phyloP scores from a whole-genome alignment of 2,888 invertebrate genomes.

The Aspidapion aeneum region DNA sequence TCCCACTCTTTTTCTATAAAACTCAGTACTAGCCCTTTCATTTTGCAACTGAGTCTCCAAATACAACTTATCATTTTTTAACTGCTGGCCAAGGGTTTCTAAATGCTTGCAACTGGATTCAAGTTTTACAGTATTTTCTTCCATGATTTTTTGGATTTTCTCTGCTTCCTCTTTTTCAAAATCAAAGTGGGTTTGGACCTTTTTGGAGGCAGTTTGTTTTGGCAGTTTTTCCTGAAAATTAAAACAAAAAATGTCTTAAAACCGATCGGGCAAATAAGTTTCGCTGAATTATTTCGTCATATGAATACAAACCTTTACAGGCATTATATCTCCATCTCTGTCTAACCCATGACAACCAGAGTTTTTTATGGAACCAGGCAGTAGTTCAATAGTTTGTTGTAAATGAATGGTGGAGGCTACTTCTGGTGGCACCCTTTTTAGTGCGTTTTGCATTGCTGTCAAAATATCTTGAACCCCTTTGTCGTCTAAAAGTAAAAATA shows the following conservation, averaged over 20 bases:
- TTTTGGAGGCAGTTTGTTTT: conserved; percentile 5
- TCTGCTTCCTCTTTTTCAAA: conserved; percentile 36
- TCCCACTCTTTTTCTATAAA: conserved; percentile 37
- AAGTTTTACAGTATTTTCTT: conserved; percentile 42
- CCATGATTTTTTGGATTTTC: conserved; percentile 41
- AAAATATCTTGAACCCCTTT: conserved; percentile 41
- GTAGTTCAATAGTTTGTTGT: conserved; percentile 30
- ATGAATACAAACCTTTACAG: conserved; percentile 19
- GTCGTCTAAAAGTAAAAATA: conserved; percentile 39
- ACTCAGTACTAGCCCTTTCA: conserved; percentile 36
- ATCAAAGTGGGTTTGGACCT: conserved; percentile 36
- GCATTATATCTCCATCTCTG: conserved; percentile 19
- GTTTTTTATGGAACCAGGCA: conserved; percentile 21
- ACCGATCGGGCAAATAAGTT: no score
- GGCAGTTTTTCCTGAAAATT: conserved; percentile 26
- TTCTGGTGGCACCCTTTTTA: conserved; percentile 45
- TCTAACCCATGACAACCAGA: conserved; percentile 15
- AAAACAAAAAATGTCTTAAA: no score
- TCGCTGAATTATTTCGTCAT: background rate
- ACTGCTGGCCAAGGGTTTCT: conserved; percentile 40
- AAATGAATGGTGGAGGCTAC: conserved; percentile 38
- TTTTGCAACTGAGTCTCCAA: conserved; percentile 37
- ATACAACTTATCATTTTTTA: conserved; percentile 43
- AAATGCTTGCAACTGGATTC: conserved; percentile 44
- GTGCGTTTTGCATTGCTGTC: conserved; percentile 42